Base-by-base conservation (phyloP, 2,113 vertebrate genomes). In the Phylloscopus whistleri region DNA sequence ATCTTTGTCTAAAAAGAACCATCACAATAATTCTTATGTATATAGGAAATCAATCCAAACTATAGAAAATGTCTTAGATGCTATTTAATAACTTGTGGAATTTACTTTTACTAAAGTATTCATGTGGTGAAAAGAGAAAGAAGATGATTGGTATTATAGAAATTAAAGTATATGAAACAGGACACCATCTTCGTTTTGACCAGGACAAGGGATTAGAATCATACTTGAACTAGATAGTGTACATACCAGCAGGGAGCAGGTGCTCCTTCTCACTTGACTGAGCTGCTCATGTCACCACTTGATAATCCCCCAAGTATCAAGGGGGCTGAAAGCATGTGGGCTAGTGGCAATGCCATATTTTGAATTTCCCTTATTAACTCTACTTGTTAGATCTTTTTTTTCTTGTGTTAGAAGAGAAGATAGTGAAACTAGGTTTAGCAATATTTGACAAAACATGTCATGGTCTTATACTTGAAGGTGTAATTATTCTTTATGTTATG, bases 171-270 rank as follows among this genome's bases (percentile, higher is more conserved):
- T 43, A 85, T 80, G 94, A 90, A 96, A 96, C 39, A 67, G 73
- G 85, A 95, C 81, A 76, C 55, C 26, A 55, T 51, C 41, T 94
- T 93, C 79, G 80, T 93, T 94, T 90, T 59, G 83, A 51, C n/a
- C 55, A 93, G 85, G 82, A 93, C 43, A 24, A 55, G 96, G 85
- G 92, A 96, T 96, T 93, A 92, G 92, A 92, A 16, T 96, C 79
- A 88, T 95, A 83, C 63, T 92, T 90, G 75, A 80, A 11, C 23
- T 66, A 46, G 72, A 96, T 94, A 94, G 92, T 88, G 85, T 93
- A 92, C 94, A 96, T 95, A 86, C 79, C 94, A 95, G 7, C 23
- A 64, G 46, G 73, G 59, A 97, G 79, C 96, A 96, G 95, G 92
- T 96, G 90, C 64, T 43, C 55, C 90, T 88, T 84, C 90, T 95